These are phyloP conservation scores for Cettia cetti DNA, from an alignment of 2,113 vertebrate species.

Conservation along the genomic window DNA sequence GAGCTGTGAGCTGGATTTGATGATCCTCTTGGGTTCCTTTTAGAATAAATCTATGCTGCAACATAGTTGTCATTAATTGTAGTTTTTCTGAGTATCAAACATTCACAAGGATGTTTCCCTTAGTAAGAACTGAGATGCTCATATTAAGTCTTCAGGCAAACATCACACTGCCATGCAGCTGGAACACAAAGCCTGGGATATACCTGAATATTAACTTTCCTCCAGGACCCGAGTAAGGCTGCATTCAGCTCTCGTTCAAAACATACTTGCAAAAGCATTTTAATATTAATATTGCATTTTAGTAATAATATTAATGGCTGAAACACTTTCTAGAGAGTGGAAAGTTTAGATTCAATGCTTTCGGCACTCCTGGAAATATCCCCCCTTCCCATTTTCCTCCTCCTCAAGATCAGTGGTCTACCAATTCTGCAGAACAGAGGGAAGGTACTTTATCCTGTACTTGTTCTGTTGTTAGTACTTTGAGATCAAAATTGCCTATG, in stretches of 20 bases:
- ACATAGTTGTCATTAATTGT: neutral
- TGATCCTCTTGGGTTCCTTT: neutral
- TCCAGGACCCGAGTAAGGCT: neutral
- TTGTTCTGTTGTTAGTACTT: neutral
- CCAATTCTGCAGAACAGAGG: neutral
- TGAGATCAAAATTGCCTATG: neutral
- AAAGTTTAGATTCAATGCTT: neutral
- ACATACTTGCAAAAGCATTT: neutral
- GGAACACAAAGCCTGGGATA: neutral
- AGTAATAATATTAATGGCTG: neutral
- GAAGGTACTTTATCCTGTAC: neutral
- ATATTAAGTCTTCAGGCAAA: neutral
- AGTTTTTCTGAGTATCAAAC: neutral
- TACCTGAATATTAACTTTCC: neutral
- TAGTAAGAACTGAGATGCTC: neutral
- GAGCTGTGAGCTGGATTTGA: neutral
- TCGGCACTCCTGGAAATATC: neutral
- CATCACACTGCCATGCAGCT: neutral
- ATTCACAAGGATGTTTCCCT: neutral
- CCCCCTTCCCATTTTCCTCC: fast-evolving
- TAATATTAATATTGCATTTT: neutral
- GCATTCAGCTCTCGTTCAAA: neutral
- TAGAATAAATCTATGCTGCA: neutral
- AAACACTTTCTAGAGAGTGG: neutral
- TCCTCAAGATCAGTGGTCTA: neutral